Percentiles rank a stretch among this genome's conserved stretches.
phyloP scores from a whole-genome alignment of 2,888 invertebrate species.

The Xylota segnis region DNA sequence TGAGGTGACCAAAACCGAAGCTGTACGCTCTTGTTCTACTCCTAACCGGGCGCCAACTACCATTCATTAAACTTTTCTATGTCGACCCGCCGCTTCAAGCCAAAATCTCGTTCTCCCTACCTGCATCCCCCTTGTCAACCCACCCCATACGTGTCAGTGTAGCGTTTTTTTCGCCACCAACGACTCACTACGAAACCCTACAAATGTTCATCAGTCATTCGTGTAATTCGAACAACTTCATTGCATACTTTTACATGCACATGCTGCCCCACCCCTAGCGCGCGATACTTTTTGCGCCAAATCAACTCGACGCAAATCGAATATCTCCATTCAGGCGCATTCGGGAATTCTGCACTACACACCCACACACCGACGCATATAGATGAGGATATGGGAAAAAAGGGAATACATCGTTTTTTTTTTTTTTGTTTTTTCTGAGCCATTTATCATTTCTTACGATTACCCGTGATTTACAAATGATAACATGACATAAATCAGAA shows the following conservation, averaged over 20 bases:
- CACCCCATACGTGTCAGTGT: too few relatives aligned
- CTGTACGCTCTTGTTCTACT: too few relatives aligned
- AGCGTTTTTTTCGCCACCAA: too few relatives aligned
- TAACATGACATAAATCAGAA: constrained; percentile 73
- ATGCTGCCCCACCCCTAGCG: not conserved
- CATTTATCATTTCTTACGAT: constrained; percentile 71
- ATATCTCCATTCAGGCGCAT: constrained; percentile 60
- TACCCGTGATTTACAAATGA: constrained; percentile 72
- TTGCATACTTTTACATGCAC: constrained; percentile 67
- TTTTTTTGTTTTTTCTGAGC: not conserved
- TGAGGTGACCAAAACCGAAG: too few relatives aligned
- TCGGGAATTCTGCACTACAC: constrained; percentile 11
- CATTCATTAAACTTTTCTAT: too few relatives aligned
- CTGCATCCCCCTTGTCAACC: too few relatives aligned
- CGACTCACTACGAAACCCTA: not conserved
- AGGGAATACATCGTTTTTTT: not conserved
- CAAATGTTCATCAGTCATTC: constrained; percentile 14
- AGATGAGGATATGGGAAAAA: not conserved
- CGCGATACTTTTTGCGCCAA: not conserved
- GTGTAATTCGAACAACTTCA: constrained; percentile 27
- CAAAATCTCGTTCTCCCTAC: too few relatives aligned
- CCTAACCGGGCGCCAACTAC: too few relatives aligned
- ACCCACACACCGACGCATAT: not conserved
- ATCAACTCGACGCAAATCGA: constrained; percentile 13
- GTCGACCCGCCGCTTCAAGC: too few relatives aligned